A percentile compares a stretch with the other conserved stretches of the same genome.
phyloP scores from a whole-genome alignment of 2,888 invertebrate genomes.

The Zaprionus obscuricornis region DNA sequence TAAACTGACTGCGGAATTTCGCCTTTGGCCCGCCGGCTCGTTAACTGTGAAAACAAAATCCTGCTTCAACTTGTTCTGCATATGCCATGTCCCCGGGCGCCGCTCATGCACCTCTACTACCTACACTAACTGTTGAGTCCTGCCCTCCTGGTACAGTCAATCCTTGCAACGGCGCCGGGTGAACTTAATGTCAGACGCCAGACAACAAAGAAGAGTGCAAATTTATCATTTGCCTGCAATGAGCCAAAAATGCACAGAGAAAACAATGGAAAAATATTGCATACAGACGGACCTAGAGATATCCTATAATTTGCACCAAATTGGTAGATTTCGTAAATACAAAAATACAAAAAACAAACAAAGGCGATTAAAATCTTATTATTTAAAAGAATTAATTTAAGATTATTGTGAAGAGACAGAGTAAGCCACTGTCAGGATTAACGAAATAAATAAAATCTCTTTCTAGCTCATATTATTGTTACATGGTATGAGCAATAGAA shows the following conservation, averaged over 20 bases:
- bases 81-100: slow-evolving; percentile 31
- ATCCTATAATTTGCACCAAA: too few relatives aligned
- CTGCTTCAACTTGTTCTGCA: slow-evolving; percentile 47
- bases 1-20: slow-evolving; percentile 57
- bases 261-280: neutral
- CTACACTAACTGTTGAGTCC: slow-evolving; percentile 17
- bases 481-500: too few relatives aligned
- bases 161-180: slow-evolving; percentile 41
- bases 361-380: too few relatives aligned
- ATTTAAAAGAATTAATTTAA: too few relatives aligned
- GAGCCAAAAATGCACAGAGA: slow-evolving; percentile 31
- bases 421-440: too few relatives aligned
- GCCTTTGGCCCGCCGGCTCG: slow-evolving; percentile 51
- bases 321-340: too few relatives aligned
- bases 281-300: too few relatives aligned
- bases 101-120: slow-evolving; percentile 9
- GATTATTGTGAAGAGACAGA: too few relatives aligned
- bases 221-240: slow-evolving; percentile 69
- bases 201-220: slow-evolving; percentile 70
- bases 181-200: slow-evolving; percentile 58
- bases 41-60: slow-evolving; percentile 58
- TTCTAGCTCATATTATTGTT: too few relatives aligned
- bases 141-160: slow-evolving; percentile 41
- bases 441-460: too few relatives aligned
- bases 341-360: neutral